Evolutionary conservation across 2,797 vertebrate species (phyloP).

Genomic region (Pipistrellus pipistrellus): DNA sequence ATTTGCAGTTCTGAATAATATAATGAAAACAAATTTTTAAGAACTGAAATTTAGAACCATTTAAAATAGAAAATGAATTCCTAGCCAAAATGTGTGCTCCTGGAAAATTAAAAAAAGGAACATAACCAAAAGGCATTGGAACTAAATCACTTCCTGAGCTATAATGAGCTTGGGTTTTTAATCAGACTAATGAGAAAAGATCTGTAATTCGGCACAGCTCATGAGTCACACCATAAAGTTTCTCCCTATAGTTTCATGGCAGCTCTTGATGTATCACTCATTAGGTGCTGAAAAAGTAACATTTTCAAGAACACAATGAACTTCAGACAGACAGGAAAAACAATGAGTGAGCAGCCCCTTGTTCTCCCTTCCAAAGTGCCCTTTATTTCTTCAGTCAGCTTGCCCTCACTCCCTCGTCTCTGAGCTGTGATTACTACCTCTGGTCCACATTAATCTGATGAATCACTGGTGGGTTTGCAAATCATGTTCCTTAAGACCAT

Average conservation of each 20-base stretch:
- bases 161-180: slow-evolving; percentile 85
- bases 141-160: slow-evolving; percentile 83
- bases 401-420: background rate
- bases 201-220: slow-evolving; percentile 80
- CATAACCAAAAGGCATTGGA: slow-evolving; percentile 84
- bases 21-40: slow-evolving; percentile 79
- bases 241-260: slow-evolving; percentile 84
- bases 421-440: background rate
- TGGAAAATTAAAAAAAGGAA: slow-evolving; percentile 83
- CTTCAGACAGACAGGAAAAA: slow-evolving; percentile 72
- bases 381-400: slow-evolving; percentile 27
- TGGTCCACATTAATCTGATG: slow-evolving; percentile 23
- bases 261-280: slow-evolving; percentile 84
- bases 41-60: slow-evolving; percentile 78
- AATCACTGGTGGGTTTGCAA: slow-evolving; percentile 40
- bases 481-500: background rate
- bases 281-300: slow-evolving; percentile 79
- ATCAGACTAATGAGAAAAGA: slow-evolving; percentile 87
- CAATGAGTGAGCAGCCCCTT: slow-evolving; percentile 66
- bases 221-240: slow-evolving; percentile 86
- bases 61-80: slow-evolving; percentile 81
- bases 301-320: slow-evolving; percentile 78
- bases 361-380: slow-evolving; percentile 55
- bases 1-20: slow-evolving; percentile 78
- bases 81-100: slow-evolving; percentile 79